Evolutionary conservation across 1,140 invertebrate species (phyloP), one percentile per base, ranked within the genome.

Genomic region (Pseudomyrmex flavicornis): DNA sequence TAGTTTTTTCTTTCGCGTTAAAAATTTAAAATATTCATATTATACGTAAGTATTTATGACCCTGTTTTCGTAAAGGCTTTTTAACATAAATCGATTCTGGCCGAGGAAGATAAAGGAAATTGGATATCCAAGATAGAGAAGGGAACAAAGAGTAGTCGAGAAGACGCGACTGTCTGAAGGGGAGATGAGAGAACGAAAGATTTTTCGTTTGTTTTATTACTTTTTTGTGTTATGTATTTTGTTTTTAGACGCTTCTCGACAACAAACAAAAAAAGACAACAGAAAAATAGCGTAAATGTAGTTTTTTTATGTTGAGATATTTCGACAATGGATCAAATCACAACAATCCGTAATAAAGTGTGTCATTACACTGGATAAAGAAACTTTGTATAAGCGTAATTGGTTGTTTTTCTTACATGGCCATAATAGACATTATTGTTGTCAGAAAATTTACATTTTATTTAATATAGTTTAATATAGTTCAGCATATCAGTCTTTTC

Each of bases 31-130:
- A 92, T 93, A 93, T 92, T 92, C 90, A 90, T 91, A 91, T 93
- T 92, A 93, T 89, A 92, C 91, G 90, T 93, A 93, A 91, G 91
- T 94, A 93, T 92, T 93, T 92, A 92, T 93, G 92, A 94, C 93
- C 93, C 93, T 94, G 93, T 94, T 94, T 90, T 94, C 90, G 85
- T 94, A 91, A 94, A 94, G 93, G 93, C 93, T 94, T 94, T 88
- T 89, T 93, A 94, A 94, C 91, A 85, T 92, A 93, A 93, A 86
- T 93, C 90, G 87, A 84, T 92, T 90, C 91, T 90, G 91, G 91
- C 91, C 90, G 87, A 92, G 84, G 84, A 86, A 85, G 74, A 74
- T 84, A 76, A 84, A 88, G 70, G 65, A 84, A 87, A 75, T 73
- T 8, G 46, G n/a, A 83, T 75, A 22, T 83, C 61, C 75, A 50